Conservation (phyloP, 2,888 invertebrate genomes). For the Sylvicola cinctus region DNA sequence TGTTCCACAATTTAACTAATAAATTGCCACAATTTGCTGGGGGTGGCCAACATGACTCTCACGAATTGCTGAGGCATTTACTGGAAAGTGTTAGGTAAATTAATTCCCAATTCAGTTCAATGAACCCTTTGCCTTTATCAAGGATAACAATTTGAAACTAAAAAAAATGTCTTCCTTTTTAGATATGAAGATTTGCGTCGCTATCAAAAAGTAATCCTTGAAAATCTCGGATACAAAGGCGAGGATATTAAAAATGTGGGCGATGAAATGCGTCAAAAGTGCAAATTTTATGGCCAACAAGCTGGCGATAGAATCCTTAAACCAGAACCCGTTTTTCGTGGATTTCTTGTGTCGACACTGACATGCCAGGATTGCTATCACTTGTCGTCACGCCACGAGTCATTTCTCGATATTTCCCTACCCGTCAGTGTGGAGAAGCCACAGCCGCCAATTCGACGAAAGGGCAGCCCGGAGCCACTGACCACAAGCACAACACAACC, state of each 20-base stretch:
- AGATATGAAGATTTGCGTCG: constrained; percentile 54
- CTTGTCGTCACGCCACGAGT: constrained; percentile 72
- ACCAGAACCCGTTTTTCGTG: constrained; percentile 85
- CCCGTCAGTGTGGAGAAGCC: constrained; percentile 63
- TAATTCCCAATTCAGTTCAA: background rate
- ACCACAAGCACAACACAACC: constrained; percentile 3
- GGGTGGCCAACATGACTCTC: constrained; percentile 91
- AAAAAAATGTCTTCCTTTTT: constrained; percentile 5
- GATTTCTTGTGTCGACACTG: constrained; percentile 72
- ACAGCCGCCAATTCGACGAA: constrained; percentile 42
- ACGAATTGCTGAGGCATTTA: constrained; percentile 78
- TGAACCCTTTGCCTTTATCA: too few relatives aligned
- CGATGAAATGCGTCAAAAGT: constrained; percentile 48
- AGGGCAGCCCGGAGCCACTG: constrained; percentile 18
- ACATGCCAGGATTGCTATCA: constrained; percentile 78
- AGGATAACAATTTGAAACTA: too few relatives aligned
- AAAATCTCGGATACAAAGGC: constrained; percentile 47
- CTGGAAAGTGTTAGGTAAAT: constrained; percentile 61
- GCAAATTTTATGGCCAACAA: constrained; percentile 68
- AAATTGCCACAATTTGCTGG: constrained; percentile 74
- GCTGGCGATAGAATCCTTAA: constrained; percentile 48
- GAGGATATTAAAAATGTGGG: constrained; percentile 51
- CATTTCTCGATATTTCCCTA: constrained; percentile 85
- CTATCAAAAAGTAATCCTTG: constrained; percentile 62
- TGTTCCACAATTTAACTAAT: constrained; percentile 39